Evolutionary conservation across 2,888 invertebrate genomes (phyloP), one percentile per base, ranked within the genome.

Genomic region (Ormyrus nitidulus): DNA sequence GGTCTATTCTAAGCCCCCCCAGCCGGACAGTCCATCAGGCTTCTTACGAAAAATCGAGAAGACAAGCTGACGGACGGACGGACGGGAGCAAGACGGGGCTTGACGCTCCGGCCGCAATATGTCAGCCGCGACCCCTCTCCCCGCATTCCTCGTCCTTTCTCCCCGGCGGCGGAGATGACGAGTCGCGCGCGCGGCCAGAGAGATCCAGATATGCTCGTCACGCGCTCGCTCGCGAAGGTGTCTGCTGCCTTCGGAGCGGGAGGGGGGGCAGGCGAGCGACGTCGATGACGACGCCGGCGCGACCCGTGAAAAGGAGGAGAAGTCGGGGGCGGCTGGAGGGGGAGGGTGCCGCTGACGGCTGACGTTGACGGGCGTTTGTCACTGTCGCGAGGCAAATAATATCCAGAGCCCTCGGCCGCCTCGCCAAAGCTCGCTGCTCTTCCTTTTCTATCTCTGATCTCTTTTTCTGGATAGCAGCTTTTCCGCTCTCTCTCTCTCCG

Each of bases 311-410:
- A 75, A 61, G 59, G 74, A 74, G 74, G 53, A 61, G 70, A 64
- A 46, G 46, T 34, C 34, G 34, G 34, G 46, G 44, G 65, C 46
- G 44, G 58, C 7, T 1, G 34, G 49, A 9, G 56, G 77, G 77
- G 71, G 82, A 80, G 79, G 82, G 84, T 81, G 82, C 83, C 83
- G 84, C 71, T 80, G 76, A 75, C 74, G 70, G 78, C 62, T 89
- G 88, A 89, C 88, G 86, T 89, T 89, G 89, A 89, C 89, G 88
- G 87, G 88, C 87, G 89, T 90, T 89, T 89, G 90, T 89, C 89
- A 90, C 89, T 89, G 89, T 89, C 88, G 88, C 85, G 13, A 86
- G 85, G 87, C 88, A 89, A 89, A 89, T 89, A 89, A 89, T 89
- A 89, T 88, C 88, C 88, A 87, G 85, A 19, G 19, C 19, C 19